Evolutionary conservation across 2,797 vertebrate genomes (phyloP), one percentile per base, ranked within the genome.

Genomic region (Sphenopsis melanotis): DNA sequence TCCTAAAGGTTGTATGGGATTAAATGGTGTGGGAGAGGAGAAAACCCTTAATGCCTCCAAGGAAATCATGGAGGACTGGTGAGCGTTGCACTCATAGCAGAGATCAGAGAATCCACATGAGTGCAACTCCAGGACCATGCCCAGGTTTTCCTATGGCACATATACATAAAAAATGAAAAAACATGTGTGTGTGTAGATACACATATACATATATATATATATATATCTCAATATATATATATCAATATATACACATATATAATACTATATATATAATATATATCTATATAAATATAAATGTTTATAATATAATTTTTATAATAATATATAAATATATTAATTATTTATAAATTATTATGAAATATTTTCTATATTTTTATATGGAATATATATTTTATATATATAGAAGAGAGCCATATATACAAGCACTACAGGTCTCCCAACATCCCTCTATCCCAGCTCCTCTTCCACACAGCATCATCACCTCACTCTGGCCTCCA

Each of bases 81-180:
- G 21, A 72, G 71, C 12, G 3, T 15, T 0, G 0, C 18, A 36
- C 36, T 61, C 17, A 0, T 8, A 27, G 2, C 2, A 89, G 29
- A 55, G 12, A 70, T 3, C 56, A 83, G 83, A 65, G 75, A 72
- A 72, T n/a, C 59, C 66, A 42, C 30, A 7, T 3, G 7, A 24
- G 46, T 13, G 44, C 37, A 20, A 1, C 0, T 5, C 63, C n/a
- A 50, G 59, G 15, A 27, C 15, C 24, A 7, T 6, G 3, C 11
- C 18, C 57, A 55, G 44, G 10, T 26, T 57, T 57, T 50, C 22
- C 70, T 22, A 7, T 14, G 42, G 30, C 81, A 56, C 14, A 57
- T 2, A 22, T 15, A 7, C 11, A 50, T 49, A 18, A 29, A 26
- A 49, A 49, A 47, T 47, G 46, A 46, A 47, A 47, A 49, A 49